phyloP scores from a whole-genome alignment of 2,888 invertebrate genomes.

The Tetanocera ferruginea region DNA sequence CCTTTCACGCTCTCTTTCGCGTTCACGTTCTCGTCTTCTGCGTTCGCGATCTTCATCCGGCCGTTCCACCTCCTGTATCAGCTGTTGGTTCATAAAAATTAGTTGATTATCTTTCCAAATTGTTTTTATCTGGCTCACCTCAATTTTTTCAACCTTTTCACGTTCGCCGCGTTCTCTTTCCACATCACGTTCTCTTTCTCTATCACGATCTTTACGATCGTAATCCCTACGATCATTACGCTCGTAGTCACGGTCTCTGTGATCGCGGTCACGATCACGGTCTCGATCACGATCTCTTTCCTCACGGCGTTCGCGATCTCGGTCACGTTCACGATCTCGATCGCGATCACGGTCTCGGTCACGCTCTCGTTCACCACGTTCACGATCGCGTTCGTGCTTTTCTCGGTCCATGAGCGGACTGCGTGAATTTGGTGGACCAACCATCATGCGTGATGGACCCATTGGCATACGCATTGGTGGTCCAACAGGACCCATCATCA shows the following conservation, averaged over 20 bases:
- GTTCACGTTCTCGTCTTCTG: constrained; percentile 57
- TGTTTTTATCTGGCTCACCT: constrained; percentile 65
- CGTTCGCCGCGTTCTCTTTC: constrained; percentile 68
- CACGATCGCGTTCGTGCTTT: constrained; percentile 70
- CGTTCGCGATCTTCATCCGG: constrained; percentile 59
- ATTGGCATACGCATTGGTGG: constrained; percentile 60
- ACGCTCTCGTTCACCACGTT: constrained; percentile 55
- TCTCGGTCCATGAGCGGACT: constrained; percentile 48
- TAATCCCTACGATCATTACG: constrained; percentile 42
- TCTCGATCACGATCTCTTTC: constrained; percentile 52
- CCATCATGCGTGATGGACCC: constrained; percentile 58
- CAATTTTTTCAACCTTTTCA: constrained; percentile 67
- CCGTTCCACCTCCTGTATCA: constrained; percentile 51
- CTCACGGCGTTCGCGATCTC: constrained; percentile 62
- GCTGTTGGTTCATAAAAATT: background rate
- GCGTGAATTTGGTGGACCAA: constrained; percentile 39
- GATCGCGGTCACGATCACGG: constrained; percentile 47
- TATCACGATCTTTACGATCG: constrained; percentile 44
- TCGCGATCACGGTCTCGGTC: constrained; percentile 61
- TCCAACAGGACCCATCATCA: constrained; percentile 54
- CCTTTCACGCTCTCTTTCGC: constrained; percentile 61
- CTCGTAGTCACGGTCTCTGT: constrained; percentile 54
- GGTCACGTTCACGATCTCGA: constrained; percentile 69
- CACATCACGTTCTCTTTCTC: constrained; percentile 71
- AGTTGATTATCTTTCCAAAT: background rate